phyloP scores from a whole-genome alignment of 2,113 vertebrate genomes.

The Sceloporus undulatus region DNA sequence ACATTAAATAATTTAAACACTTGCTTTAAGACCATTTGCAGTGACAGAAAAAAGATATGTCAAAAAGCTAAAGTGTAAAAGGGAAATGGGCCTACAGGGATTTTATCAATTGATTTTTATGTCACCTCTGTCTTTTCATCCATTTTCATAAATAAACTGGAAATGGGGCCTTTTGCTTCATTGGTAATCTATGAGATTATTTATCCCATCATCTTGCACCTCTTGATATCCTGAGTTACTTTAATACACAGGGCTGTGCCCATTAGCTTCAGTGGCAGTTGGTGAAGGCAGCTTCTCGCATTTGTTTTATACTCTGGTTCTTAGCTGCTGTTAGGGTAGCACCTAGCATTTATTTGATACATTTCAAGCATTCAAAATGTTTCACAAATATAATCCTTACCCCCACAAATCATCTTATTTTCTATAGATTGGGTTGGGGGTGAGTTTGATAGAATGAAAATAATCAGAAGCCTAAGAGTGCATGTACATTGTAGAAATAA shows the following conservation, averaged over 20 bases:
- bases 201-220: not conserved
- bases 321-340: not conserved
- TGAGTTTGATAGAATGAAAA: not conserved
- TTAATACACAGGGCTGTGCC: not conserved
- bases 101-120: not conserved
- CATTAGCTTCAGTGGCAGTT: not conserved
- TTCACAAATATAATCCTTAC: not conserved
- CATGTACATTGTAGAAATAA: too few species aligned
- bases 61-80: not conserved
- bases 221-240: not conserved
- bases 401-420: not conserved
- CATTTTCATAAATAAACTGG: slow-evolving; percentile 6
- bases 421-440: not conserved
- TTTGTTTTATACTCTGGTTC: not conserved
- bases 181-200: not conserved
- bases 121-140: not conserved
- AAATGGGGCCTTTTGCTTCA: not conserved
- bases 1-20: slow-evolving; percentile 2
- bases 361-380: not conserved
- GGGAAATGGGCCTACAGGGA: not conserved
- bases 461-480: not conserved
- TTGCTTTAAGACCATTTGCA: not conserved
- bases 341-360: not conserved
- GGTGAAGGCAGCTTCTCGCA: not conserved
- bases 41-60: not conserved